Evolutionary conservation across 2,888 invertebrate genomes (phyloP), one percentile per base, ranked within the genome.

Genomic region (Barypeithes pellucidus): DNA sequence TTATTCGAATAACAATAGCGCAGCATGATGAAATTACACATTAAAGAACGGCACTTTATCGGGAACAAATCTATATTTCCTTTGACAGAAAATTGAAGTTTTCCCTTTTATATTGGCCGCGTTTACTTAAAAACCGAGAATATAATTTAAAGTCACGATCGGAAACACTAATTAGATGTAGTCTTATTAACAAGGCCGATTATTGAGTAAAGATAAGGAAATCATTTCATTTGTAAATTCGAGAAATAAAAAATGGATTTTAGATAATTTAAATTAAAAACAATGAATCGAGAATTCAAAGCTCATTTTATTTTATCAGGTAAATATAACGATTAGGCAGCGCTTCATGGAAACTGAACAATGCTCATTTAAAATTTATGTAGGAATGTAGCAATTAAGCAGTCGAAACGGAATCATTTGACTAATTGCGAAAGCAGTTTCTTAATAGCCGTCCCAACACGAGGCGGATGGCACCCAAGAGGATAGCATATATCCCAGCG

Each of bases 1-100:
- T 81, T 82, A 83, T 83, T 81, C 81, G 82, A 80, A 81, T 81
- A 83, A 84, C 84, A 85, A 84, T 83, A 82, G 83, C 82, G 81
- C 80, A 67, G 75, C 54, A 22, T 66, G 66, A 66, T 66, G 54
- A 36, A 66, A 66, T 66, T 66, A 66, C 54, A 66, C 65, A 65
- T 71, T 71, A 65, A 65, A 63, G 57, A 50, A 65, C 50, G 14
- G 33, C 54, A 14, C 54, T 36, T 57, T 36, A 57, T 71, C 65
- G 47, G 65, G 12, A n/a, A 50, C 24, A 24, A n/a, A 50, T 47
- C 22, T 50, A 50, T 50, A 50, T 50, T 50, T 50, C 24, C n/a
- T 22, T n/a, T 50, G 50, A 50, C 22, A 22, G 5, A 20, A 50
- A 20, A 20, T 20, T 47, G 18, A 9, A 11, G 20, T 50, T 50